These are phyloP conservation scores for Drosophila buzzatii DNA, from an alignment of 2,888 invertebrate genomes.

Conservation along the genomic window DNA sequence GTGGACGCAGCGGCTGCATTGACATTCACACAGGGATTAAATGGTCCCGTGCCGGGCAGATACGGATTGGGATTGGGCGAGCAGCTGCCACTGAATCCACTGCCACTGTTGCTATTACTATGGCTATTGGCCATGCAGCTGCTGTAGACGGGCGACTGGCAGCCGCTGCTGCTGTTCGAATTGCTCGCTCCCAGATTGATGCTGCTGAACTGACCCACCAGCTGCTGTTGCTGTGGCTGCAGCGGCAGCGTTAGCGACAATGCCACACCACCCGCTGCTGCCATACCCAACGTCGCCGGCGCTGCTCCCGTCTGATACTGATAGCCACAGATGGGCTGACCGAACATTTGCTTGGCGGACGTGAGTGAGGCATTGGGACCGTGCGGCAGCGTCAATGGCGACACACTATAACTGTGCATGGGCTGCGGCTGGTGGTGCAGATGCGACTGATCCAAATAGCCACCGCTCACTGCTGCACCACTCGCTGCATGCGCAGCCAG, in stretches of 20 bases:
- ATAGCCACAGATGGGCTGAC: slow-evolving; percentile 69
- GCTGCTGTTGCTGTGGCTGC: slow-evolving; percentile 58
- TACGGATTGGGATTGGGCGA: slow-evolving; percentile 85
- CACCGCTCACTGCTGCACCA: slow-evolving; percentile 83
- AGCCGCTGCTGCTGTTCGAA: slow-evolving; percentile 81
- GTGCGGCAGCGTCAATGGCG: slow-evolving; percentile 81
- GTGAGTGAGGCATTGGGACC: slow-evolving; percentile 65
- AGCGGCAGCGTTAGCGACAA: slow-evolving; percentile 45
- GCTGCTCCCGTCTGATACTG: slow-evolving; percentile 44
- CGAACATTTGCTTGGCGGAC: slow-evolving; percentile 72
- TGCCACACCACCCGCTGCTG: slow-evolving; percentile 4
- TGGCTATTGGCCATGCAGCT: slow-evolving; percentile 66
- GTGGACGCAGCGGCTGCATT: slow-evolving; percentile 80
- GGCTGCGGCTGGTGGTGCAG: slow-evolving; percentile 67
- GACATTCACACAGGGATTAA: slow-evolving; percentile 58
- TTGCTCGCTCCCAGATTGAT: slow-evolving; percentile 72
- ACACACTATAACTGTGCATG: slow-evolving; percentile 84
- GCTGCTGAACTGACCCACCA: slow-evolving; percentile 80
- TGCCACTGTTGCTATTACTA: slow-evolving; percentile 75
- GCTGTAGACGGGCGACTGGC: slow-evolving; percentile 86
- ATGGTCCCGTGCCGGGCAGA: slow-evolving; percentile 67
- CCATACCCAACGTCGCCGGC: neutral
- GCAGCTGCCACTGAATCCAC: slow-evolving; percentile 82
- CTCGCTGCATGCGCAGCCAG: slow-evolving; percentile 86
- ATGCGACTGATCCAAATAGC: slow-evolving; percentile 67